These are phyloP conservation scores for Phyllotreta cruciferae DNA, from an alignment of 2,888 invertebrate genomes.

Conservation along the genomic window DNA sequence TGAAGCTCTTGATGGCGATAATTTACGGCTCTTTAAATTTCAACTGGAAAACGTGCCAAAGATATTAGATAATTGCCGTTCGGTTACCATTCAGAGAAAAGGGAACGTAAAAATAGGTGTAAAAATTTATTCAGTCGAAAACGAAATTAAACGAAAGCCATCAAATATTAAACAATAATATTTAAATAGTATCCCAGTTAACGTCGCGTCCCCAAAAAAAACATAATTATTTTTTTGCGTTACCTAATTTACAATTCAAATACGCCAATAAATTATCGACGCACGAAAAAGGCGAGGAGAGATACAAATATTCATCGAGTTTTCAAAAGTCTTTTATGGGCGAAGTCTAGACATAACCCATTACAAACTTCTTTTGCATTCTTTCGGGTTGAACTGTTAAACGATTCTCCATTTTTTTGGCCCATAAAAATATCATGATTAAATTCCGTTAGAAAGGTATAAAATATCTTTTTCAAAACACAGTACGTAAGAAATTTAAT, in stretches of 20 bases:
- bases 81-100: neutral
- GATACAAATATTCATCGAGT: slow-evolving; percentile 6
- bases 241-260: neutral
- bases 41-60: slow-evolving; percentile 14
- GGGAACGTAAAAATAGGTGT: neutral
- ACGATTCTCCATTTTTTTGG: slow-evolving; percentile 5
- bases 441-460: neutral
- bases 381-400: neutral
- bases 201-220: too few species aligned
- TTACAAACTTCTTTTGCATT: slow-evolving; percentile 2
- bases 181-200: too few species aligned
- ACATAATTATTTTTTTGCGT: too few species aligned
- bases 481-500: too few species aligned
- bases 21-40: slow-evolving; percentile 26
- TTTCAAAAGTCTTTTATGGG: slow-evolving; percentile 4
- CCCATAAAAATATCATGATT: slow-evolving; percentile 5
- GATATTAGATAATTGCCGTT: slow-evolving; percentile 6
- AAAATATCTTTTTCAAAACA: too few species aligned
- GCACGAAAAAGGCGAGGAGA: neutral
- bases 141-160: too few species aligned
- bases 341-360: slow-evolving; percentile 8
- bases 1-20: slow-evolving; percentile 14
- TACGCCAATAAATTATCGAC: neutral
- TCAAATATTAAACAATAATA: too few species aligned
- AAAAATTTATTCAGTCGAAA: too few species aligned